Conservation (phyloP, 1,140 invertebrate genomes). For the Paraescarpia echinospica region DNA sequence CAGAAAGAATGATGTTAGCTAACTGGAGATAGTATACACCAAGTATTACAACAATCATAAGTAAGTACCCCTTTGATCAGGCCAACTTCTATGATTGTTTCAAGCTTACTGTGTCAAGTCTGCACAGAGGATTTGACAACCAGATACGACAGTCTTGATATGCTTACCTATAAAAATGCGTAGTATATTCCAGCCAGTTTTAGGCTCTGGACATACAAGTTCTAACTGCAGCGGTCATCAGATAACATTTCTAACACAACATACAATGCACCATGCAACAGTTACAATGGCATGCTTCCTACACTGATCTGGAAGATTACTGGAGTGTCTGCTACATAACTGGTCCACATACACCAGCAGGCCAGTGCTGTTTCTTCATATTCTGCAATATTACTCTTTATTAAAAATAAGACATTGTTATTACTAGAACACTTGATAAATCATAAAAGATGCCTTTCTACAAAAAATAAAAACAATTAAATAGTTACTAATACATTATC, state of each 20-base stretch:
- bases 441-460: no score
- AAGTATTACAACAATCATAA: background rate
- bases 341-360: no score
- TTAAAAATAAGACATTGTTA: no score
- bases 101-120: background rate
- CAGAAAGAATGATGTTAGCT: background rate
- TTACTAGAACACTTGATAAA: no score
- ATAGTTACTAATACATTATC: no score
- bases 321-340: no score
- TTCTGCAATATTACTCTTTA: no score
- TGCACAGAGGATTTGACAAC: background rate
- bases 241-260: background rate
- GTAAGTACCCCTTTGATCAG: background rate
- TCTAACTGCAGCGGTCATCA: background rate
- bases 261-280: background rate
- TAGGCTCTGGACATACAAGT: constrained; percentile 4
- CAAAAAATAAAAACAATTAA: no score
- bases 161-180: background rate
- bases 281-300: background rate
- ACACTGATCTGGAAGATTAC: background rate
- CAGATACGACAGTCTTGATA: background rate
- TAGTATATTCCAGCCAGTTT: background rate
- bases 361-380: no score
- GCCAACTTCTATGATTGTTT: background rate
- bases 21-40: background rate